Conservation (phyloP, 2,888 invertebrate species). For the Caprella mutica region DNA sequence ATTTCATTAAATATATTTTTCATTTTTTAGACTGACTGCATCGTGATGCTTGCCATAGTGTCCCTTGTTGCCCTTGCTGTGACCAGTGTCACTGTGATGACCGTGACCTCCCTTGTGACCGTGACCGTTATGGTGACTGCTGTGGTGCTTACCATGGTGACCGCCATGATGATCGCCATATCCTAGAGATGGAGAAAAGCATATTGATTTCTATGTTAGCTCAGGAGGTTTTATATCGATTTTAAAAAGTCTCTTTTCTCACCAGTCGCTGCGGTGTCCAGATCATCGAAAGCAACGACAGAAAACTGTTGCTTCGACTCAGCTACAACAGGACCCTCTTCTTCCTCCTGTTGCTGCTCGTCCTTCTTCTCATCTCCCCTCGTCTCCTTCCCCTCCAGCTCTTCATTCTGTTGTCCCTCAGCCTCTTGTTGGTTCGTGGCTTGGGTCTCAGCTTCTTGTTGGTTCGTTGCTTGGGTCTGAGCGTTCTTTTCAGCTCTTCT, state of each 20-base stretch:
- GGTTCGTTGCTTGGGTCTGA: no score
- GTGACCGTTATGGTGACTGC: constrained; percentile 3
- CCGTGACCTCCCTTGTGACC: constrained; percentile 5
- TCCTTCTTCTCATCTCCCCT: not conserved
- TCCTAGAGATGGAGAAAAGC: no score
- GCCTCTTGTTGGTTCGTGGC: no score
- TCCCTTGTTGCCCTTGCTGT: not conserved
- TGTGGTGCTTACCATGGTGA: constrained; percentile 4
- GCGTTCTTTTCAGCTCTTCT: no score
- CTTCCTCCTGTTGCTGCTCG: not conserved
- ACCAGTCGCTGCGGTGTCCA: constrained; percentile 13
- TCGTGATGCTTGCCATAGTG: not conserved
- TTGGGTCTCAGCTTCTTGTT: no score
- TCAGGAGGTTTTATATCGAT: no score
- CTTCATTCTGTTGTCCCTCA: no score
- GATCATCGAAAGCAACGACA: constrained; percentile 6
- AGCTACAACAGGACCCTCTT: not conserved
- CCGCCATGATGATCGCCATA: not conserved
- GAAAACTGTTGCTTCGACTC: constrained; percentile 9
- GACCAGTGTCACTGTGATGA: not conserved
- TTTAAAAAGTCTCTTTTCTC: no score
- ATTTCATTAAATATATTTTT: no score
- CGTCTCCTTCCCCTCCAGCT: no score
- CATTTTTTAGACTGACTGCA: not conserved
- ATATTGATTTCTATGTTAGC: no score